Evolutionary conservation across 2,797 vertebrate genomes (phyloP).

Genomic region (Babyrousa celebensis): DNA sequence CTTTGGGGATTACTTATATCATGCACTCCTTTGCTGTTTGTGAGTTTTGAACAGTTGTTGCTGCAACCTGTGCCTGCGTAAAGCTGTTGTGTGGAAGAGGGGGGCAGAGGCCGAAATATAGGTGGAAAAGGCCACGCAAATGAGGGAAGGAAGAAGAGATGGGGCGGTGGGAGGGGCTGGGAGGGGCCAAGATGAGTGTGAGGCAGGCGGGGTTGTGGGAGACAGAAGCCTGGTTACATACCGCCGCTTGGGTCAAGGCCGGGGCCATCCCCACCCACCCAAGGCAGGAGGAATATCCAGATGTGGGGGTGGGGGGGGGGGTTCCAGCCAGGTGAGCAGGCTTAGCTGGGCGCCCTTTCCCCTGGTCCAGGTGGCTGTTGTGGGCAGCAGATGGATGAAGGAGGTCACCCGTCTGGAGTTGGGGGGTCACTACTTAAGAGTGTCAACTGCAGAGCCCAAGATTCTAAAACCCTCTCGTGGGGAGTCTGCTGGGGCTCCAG

Average conservation of each 20-base stretch:
- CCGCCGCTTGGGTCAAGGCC: neutral
- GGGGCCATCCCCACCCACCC: neutral
- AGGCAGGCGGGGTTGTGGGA: neutral
- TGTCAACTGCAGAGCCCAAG: neutral
- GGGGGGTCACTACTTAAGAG: neutral
- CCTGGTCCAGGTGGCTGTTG: fast-evolving
- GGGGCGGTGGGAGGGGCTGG: neutral
- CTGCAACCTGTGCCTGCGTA: too few species aligned
- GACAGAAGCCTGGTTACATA: neutral
- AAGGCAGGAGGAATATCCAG: neutral
- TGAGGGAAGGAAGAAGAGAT: neutral
- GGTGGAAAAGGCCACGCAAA: neutral
- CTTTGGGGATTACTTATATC: neutral
- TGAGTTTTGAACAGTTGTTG: too few species aligned
- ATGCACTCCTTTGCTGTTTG: neutral
- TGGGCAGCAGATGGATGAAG: neutral
- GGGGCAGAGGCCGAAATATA: neutral
- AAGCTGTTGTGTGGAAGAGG: neutral
- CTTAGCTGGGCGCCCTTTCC: too few species aligned
- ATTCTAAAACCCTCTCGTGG: neutral
- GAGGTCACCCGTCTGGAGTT: neutral
- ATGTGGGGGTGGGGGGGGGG: neutral
- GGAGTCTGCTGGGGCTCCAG: neutral
- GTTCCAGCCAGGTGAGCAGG: neutral
- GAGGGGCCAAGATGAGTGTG: too few species aligned